phyloP scores from a whole-genome alignment of 2,888 invertebrate species.

The Cantharis flavilabris region DNA sequence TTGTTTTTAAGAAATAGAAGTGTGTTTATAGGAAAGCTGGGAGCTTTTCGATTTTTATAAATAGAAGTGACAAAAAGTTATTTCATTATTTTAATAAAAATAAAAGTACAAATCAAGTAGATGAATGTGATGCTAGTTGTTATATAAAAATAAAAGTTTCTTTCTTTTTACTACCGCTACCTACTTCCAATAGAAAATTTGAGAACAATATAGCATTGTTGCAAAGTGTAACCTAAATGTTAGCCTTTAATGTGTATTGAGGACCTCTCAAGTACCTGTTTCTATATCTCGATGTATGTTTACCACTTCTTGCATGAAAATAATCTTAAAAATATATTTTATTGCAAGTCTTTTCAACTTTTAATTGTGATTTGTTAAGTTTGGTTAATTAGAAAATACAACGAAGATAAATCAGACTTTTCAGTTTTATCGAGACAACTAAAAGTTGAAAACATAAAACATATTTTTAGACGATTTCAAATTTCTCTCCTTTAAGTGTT shows the following conservation, averaged over 20 bases:
- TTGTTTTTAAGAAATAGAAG: not conserved
- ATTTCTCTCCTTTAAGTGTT: slow-evolving; percentile 25
- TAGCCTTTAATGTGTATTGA: slow-evolving; percentile 30
- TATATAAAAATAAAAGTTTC: not conserved
- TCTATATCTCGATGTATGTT: slow-evolving; percentile 30
- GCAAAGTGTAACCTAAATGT: slow-evolving; percentile 29
- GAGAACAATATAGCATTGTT: slow-evolving; percentile 25
- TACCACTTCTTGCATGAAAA: slow-evolving; percentile 29
- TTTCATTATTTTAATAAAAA: slow-evolving; percentile 1
- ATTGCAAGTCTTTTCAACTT: slow-evolving; percentile 8
- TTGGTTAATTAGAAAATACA: slow-evolving; percentile 9
- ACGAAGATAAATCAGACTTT: slow-evolving; percentile 9
- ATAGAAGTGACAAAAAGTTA: not conserved
- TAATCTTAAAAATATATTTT: slow-evolving; percentile 12
- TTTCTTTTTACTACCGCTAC: not conserved
- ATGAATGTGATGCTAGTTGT: slow-evolving; percentile 2
- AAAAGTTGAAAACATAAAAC: slow-evolving; percentile 8
- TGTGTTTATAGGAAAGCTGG: not conserved
- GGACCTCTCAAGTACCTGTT: slow-evolving; percentile 36
- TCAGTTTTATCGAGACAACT: slow-evolving; percentile 5
- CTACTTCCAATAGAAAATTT: slow-evolving; percentile 15
- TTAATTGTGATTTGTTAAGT: slow-evolving; percentile 3
- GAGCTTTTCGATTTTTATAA: not conserved
- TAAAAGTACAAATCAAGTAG: not conserved
- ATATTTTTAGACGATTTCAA: slow-evolving; percentile 21